Base-by-base conservation (phyloP, 1,140 invertebrate genomes). In the Plectus sambesii region DNA sequence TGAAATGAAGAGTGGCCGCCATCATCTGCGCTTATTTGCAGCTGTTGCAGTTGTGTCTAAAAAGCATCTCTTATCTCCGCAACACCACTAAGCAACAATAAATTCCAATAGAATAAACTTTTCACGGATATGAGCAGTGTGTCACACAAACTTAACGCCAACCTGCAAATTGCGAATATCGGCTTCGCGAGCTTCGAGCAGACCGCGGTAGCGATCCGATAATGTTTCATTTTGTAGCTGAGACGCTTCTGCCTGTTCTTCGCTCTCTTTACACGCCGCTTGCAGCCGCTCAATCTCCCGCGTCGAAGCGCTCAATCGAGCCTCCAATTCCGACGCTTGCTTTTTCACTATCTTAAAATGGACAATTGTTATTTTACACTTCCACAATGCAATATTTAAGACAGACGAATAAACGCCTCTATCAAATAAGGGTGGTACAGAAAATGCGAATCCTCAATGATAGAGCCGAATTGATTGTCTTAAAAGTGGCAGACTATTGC, bases 261-360 rank as follows among this genome's bases (percentile, higher is more conserved):
- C 50, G 8, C 47, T 26, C 22, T 42, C 26, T 5, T 15, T 26
- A 3, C 33, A 35, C 15, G 42, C 23, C 9, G 27, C 49, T 5
- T 23, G 20, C 5, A 53, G 26, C n/a, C 22, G 30, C 25, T 51
- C 52, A 1, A 37, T 40, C 29, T 33, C 22, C 9, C 39, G 24
- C 38, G 33, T 22, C 47, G 49, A 47, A 12, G 30, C 40, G 0
- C 37, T 35, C 12, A 54, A 38, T 38, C 41, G 48, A 8, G 36
- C 22, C 22, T 54, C 52, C 12, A 46, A 43, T 37, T 54, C 52
- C 12, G 47, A 33, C 5, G 40, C 20, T 19, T 43, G 38, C 41
- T 54, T 54, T 37, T 42, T 40, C 1, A 42, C 48, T 29, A 54
- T 49, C 52, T 54, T 40, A 49, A 50, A 49, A 44, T n/a, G n/a